phyloP scores from a whole-genome alignment of 2,113 vertebrate genomes.

The Dissostichus mawsoni region DNA sequence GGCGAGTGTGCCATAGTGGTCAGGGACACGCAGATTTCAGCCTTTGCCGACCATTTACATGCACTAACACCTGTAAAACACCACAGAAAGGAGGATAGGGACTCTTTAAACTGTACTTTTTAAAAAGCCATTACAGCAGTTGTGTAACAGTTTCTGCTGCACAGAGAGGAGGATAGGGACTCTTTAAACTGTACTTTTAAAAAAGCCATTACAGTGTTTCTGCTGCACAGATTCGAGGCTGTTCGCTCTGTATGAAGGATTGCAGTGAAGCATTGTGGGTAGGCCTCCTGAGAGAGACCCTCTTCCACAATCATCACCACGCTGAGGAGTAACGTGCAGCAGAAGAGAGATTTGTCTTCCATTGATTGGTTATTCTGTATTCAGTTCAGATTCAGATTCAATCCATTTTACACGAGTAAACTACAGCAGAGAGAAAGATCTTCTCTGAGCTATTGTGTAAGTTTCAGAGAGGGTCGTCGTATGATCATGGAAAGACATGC shows the following conservation, averaged over 20 bases:
- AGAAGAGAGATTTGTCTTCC: conserved; percentile 52
- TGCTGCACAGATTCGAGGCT: background rate
- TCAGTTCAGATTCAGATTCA: conserved; percentile 36
- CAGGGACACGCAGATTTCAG: too few species aligned
- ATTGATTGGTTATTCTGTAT: conserved; percentile 40
- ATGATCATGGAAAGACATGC: background rate
- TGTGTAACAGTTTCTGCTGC: too few species aligned
- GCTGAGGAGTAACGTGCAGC: conserved; percentile 31
- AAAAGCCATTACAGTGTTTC: background rate
- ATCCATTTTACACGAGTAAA: conserved; percentile 6
- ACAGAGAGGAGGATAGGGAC: too few species aligned
- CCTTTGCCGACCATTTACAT: too few species aligned
- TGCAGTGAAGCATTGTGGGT: fast-evolving
- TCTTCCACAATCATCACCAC: too few species aligned
- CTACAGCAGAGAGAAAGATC: background rate
- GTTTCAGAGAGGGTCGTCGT: background rate
- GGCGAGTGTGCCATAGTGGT: too few species aligned
- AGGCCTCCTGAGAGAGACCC: conserved; percentile 36
- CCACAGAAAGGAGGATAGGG: too few species aligned
- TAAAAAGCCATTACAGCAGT: too few species aligned
- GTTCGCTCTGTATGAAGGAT: conserved; percentile 21
- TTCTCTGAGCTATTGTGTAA: background rate
- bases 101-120: background rate
- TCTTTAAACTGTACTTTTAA: background rate
- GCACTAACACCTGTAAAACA: background rate